Base-by-base conservation (phyloP, 2,113 vertebrate genomes). In the Hyla sarda region DNA sequence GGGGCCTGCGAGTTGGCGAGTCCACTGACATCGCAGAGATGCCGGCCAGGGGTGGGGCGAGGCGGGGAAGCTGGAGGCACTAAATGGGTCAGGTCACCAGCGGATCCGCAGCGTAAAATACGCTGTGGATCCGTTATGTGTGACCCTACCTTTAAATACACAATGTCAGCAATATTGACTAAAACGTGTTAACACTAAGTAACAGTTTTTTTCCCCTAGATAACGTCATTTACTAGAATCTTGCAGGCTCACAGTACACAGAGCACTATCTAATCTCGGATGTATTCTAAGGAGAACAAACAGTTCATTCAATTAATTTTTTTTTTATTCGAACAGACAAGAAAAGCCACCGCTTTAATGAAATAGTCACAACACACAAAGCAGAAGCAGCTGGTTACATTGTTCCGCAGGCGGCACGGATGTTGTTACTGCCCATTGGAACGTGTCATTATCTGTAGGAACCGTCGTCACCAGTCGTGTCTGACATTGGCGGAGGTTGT, bases 301-400 rank as follows among this genome's bases (percentile, higher is more conserved):
- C 62, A 5, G 60, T 32, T 1, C 13, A 17, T 67, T 16, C 58
- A 60, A 25, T 25, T 13, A 14, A 21, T 23, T 56, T 56, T 8
- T 5, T 41, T 23, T 56, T 56, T 8, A 41, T 41, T 41, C 8
- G 23, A 1, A 0, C 1, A 56, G 54, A 30, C 60, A 9, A 34
- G 7, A 1, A 34, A 69, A 69, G 1, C 14, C 65, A 16, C n/a
- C n/a, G 1, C 2, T 19, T 10, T 71, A 69, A 8, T 71, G 19
- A 71, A 41, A 9, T 16, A 41, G 17, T 17, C 60, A 1, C n/a
- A 67, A 10, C 28, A 32, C 67, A 30, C 32, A 65, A 65, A 81
- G 78, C 78, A 81, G 78, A 65, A 65, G 32, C 34, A 80, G 77
- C 32, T 58, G 74, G 47, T 11, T 21, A 28, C 74, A 21, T 14